phyloP scores from a whole-genome alignment of 2,797 vertebrate genomes.

The Carapus acus region DNA sequence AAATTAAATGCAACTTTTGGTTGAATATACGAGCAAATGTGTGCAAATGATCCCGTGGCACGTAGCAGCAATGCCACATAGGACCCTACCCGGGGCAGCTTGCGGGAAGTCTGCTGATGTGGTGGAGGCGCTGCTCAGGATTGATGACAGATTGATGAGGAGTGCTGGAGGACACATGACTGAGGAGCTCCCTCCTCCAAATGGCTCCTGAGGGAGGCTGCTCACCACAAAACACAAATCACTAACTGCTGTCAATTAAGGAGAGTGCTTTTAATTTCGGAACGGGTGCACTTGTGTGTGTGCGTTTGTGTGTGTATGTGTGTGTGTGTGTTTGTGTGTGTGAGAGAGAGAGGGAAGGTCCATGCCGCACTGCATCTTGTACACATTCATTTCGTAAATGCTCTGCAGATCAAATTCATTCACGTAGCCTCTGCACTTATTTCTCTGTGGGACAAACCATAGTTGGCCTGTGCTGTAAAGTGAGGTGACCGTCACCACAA shows the following conservation, averaged over 20 bases:
- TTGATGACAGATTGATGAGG: slow-evolving; percentile 26
- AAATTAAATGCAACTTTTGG: slow-evolving; percentile 16
- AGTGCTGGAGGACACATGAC: slow-evolving; percentile 34
- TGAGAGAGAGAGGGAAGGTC: too few relatives aligned
- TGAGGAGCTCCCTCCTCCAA: slow-evolving; percentile 22
- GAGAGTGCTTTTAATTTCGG: slow-evolving; percentile 56
- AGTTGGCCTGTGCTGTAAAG: not conserved
- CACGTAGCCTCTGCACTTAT: not conserved
- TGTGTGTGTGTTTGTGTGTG: too few relatives aligned
- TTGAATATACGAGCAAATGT: slow-evolving; percentile 30
- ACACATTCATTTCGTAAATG: too few relatives aligned
- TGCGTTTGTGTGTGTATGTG: slow-evolving; percentile 12
- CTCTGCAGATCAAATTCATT: not conserved
- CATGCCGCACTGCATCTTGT: too few relatives aligned
- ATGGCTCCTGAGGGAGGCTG: slow-evolving; percentile 40
- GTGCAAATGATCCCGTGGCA: slow-evolving; percentile 14
- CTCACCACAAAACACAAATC: slow-evolving; percentile 56
- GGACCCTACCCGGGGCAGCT: slow-evolving; percentile 17
- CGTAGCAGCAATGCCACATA: slow-evolving; percentile 19
- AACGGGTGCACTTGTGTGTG: slow-evolving; percentile 9
- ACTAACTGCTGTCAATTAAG: slow-evolving; percentile 58
- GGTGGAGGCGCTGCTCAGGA: slow-evolving; percentile 46
- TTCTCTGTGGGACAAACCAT: not conserved
- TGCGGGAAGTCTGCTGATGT: slow-evolving; percentile 36
- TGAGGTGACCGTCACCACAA: too few relatives aligned